A percentile compares a stretch with the other conserved stretches of the same genome.
These are phyloP conservation scores for Pomatostomus ruficeps DNA, from an alignment of 2,113 vertebrate species.

Conservation along the genomic window DNA sequence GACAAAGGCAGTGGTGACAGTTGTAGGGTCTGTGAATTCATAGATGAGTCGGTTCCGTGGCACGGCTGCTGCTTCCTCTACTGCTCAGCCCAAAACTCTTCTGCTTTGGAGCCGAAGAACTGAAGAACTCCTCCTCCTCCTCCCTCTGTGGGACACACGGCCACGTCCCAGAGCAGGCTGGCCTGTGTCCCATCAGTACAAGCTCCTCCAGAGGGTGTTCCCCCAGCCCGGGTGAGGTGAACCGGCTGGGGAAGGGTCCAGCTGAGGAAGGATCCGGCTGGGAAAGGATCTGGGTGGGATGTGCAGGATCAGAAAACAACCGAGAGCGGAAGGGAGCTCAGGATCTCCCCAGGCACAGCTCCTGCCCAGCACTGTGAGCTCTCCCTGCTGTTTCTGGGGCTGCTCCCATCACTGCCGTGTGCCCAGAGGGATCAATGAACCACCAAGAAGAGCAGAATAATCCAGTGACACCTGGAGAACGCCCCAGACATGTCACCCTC, in stretches of 20 bases:
- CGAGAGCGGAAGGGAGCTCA: background rate
- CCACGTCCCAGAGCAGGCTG: accelerated
- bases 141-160: background rate
- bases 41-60: accelerated
- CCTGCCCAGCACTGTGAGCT: accelerated
- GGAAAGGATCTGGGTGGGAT: background rate
- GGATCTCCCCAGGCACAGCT: background rate
- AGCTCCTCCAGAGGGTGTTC: background rate
- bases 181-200: background rate
- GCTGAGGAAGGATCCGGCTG: too few species aligned
- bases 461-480: background rate
- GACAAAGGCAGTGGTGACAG: background rate
- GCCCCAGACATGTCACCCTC: background rate
- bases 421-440: background rate
- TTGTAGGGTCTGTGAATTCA: background rate
- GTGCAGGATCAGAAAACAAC: background rate
- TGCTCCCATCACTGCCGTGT: background rate
- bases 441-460: background rate
- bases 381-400: background rate
- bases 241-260: background rate
- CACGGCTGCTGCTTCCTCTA: too few species aligned
- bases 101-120: background rate
- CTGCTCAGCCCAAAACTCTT: background rate
- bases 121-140: background rate
- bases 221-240: background rate